These are phyloP conservation scores for Uria aalge DNA, from an alignment of 2,113 vertebrate genomes.

Conservation along the genomic window DNA sequence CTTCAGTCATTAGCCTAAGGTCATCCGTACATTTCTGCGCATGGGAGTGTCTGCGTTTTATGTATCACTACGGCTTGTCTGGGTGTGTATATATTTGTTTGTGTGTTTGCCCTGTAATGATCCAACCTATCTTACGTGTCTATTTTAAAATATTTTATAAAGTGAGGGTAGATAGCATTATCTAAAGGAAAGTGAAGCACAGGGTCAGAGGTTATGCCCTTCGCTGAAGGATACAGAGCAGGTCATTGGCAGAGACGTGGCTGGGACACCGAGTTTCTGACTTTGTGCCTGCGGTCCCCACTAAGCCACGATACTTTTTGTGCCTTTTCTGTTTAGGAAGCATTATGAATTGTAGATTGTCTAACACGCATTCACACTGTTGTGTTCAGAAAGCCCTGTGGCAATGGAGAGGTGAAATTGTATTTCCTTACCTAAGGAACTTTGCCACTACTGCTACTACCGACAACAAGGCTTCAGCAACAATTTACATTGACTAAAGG, in stretches of 20 bases:
- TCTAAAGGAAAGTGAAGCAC: background rate
- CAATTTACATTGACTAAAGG: background rate
- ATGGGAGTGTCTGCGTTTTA: constrained; percentile 31
- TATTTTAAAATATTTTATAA: background rate
- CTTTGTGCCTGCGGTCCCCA: background rate
- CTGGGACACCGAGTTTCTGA: background rate
- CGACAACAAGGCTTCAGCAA: background rate
- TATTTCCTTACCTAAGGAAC: background rate
- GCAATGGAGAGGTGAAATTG: background rate
- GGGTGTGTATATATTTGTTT: background rate
- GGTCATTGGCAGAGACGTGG: background rate
- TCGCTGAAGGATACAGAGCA: background rate
- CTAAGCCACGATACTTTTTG: background rate
- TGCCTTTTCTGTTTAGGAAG: background rate
- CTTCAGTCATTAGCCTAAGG: constrained; percentile 25
- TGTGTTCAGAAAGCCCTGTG: background rate
- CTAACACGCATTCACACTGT: background rate
- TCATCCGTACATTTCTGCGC: constrained; percentile 11
- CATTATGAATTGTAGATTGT: background rate
- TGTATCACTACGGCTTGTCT: background rate
- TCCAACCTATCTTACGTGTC: background rate
- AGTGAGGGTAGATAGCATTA: background rate
- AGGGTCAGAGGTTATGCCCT: background rate
- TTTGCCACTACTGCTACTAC: background rate
- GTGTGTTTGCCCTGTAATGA: constrained; percentile 5